Conservation (phyloP, 2,113 vertebrate species). For the Phaethon lepturus region DNA sequence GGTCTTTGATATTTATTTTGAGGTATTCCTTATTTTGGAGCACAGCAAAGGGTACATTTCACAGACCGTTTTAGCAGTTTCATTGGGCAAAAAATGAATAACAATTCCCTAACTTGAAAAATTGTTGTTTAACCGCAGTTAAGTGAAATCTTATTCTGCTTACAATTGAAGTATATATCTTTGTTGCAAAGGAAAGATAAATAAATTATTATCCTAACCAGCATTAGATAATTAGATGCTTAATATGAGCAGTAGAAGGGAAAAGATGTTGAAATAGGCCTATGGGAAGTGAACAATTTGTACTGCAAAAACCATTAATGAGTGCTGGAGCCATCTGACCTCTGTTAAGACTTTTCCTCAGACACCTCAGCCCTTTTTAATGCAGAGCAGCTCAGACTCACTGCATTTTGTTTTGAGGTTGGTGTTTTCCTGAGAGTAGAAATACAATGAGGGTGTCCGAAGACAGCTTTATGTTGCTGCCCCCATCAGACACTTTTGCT, state of each 20-base stretch:
- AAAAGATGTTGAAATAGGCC: not conserved
- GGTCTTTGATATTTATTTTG: constrained; percentile 40
- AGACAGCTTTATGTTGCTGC: not conserved
- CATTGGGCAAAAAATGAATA: not conserved
- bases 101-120: constrained; percentile 8
- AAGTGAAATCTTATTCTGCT: constrained; percentile 27
- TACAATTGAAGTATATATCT: not conserved
- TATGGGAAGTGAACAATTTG: not conserved
- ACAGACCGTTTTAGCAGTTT: not conserved
- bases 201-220: not conserved
- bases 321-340: not conserved
- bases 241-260: not conserved
- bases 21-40: constrained; percentile 37
- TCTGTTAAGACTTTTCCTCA: not conserved
- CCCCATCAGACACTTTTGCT: not conserved
- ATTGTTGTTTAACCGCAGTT: not conserved
- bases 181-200: not conserved
- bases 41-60: constrained; percentile 17
- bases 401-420: not conserved
- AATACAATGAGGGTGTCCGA: not conserved
- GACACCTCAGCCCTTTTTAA: not conserved
- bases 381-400: not conserved
- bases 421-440: not conserved
- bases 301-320: not conserved
- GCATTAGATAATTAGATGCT: not conserved